These are phyloP conservation scores for Passer montanus DNA, from an alignment of 2,113 vertebrate genomes.

Conservation along the genomic window DNA sequence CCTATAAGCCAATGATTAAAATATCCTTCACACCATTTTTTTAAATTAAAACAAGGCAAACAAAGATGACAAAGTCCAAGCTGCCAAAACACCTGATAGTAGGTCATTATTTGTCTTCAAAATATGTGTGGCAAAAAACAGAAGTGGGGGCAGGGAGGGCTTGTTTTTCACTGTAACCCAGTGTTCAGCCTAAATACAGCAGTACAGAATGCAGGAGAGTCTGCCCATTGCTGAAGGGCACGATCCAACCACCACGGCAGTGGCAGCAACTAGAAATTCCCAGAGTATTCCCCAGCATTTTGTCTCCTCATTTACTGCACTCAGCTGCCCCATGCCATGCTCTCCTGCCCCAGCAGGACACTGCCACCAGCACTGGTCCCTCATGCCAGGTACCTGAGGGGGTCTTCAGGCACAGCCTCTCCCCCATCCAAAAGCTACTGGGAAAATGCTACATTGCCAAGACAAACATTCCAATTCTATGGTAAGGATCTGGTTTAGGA, in stretches of 20 bases:
- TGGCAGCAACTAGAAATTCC: not conserved
- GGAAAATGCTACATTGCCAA: not conserved
- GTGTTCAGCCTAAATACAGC: not conserved
- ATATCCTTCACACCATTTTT: not conserved
- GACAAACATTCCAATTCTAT: not conserved
- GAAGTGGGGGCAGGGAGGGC: not conserved
- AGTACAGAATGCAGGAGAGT: not conserved
- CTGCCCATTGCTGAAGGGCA: not conserved
- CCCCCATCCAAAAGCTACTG: not conserved
- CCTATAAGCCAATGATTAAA: not conserved
- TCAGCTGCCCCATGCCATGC: not conserved
- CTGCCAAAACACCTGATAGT: not conserved
- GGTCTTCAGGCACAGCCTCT: rapidly evolving
- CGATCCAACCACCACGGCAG: not conserved
- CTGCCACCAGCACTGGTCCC: not conserved
- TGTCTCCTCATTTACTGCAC: not conserved
- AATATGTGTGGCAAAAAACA: not conserved
- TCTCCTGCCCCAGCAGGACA: not conserved
- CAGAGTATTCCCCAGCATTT: not conserved
- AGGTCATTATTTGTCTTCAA: not conserved
- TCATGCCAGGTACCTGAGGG: not conserved
- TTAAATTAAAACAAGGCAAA: not conserved
- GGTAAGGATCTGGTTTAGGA: not conserved
- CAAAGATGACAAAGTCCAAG: not conserved
- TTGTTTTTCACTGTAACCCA: not conserved